Percentiles rank a stretch among this genome's conserved stretches.
phyloP scores from a whole-genome alignment of 1,140 invertebrate species.

The Hyles vespertilio region DNA sequence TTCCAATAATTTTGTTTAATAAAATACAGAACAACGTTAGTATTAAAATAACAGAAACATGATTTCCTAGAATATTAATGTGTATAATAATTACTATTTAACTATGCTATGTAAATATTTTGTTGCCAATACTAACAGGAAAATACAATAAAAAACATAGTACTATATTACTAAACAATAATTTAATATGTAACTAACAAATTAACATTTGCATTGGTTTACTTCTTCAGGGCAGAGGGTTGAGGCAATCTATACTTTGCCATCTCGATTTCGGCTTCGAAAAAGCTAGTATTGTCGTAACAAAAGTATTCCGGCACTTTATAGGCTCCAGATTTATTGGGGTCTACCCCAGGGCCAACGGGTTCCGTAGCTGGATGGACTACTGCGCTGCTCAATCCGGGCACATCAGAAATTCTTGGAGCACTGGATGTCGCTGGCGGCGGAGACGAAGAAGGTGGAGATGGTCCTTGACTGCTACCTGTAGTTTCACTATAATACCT shows the following conservation, averaged over 20 bases:
- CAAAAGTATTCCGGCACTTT: slow-evolving; percentile 93
- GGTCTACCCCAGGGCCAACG: slow-evolving; percentile 82
- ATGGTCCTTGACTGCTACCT: slow-evolving; percentile 25
- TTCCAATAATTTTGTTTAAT: too few species aligned
- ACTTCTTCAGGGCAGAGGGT: slow-evolving; percentile 78
- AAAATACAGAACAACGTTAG: too few species aligned
- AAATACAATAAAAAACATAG: neutral
- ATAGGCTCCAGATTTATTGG: slow-evolving; percentile 83
- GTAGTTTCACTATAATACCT: slow-evolving; percentile 46
- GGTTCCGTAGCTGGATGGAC: slow-evolving; percentile 76
- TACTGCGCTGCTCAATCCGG: slow-evolving; percentile 79
- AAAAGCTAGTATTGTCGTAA: slow-evolving; percentile 86
- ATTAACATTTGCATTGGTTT: slow-evolving; percentile 11
- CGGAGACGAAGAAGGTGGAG: slow-evolving; percentile 22
- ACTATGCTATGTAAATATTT: too few species aligned
- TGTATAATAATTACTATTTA: too few species aligned
- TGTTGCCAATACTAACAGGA: too few species aligned
- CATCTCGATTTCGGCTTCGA: slow-evolving; percentile 92
- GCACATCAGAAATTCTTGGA: slow-evolving; percentile 65
- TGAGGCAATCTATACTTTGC: slow-evolving; percentile 84
- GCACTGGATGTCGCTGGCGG: slow-evolving; percentile 20
- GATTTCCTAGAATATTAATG: too few species aligned
- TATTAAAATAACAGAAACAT: too few species aligned
- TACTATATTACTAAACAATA: neutral
- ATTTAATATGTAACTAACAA: slow-evolving; percentile 2